phyloP scores from a whole-genome alignment of 2,113 vertebrate genomes.

The Percopsis transmontana region DNA sequence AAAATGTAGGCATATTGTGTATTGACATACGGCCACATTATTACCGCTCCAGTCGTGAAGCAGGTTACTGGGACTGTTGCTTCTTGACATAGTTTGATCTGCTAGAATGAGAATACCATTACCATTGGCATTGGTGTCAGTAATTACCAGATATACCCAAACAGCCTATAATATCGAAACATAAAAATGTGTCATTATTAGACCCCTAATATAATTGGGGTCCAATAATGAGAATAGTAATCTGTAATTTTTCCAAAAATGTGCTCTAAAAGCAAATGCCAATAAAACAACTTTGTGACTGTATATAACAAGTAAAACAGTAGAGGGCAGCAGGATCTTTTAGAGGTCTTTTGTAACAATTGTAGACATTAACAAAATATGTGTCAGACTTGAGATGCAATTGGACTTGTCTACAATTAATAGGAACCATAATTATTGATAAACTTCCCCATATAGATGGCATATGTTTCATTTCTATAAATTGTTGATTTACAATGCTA shows the following conservation, averaged over 20 bases:
- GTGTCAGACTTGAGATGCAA: background rate
- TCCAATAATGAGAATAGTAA: no score
- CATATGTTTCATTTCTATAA: background rate
- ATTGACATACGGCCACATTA: background rate
- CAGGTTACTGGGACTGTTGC: no score
- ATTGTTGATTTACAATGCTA: background rate
- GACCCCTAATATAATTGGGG: no score
- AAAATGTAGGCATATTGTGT: background rate
- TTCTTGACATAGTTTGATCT: no score
- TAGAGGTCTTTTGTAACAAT: background rate
- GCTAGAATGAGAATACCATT: no score
- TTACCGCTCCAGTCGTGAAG: background rate
- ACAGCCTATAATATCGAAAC: no score
- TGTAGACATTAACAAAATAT: background rate
- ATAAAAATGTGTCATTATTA: no score
- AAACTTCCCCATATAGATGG: background rate
- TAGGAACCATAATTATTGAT: background rate
- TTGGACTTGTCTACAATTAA: background rate
- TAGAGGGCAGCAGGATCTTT: slow-evolving; percentile 45
- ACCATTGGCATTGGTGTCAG: no score
- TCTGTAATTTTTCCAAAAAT: no score
- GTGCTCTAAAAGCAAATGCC: no score
- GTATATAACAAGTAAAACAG: slow-evolving; percentile 30
- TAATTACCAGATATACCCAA: no score
- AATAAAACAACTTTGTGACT: no score